Base-by-base conservation (phyloP, 2,797 vertebrate genomes). In the Sebastes matsubarae region DNA sequence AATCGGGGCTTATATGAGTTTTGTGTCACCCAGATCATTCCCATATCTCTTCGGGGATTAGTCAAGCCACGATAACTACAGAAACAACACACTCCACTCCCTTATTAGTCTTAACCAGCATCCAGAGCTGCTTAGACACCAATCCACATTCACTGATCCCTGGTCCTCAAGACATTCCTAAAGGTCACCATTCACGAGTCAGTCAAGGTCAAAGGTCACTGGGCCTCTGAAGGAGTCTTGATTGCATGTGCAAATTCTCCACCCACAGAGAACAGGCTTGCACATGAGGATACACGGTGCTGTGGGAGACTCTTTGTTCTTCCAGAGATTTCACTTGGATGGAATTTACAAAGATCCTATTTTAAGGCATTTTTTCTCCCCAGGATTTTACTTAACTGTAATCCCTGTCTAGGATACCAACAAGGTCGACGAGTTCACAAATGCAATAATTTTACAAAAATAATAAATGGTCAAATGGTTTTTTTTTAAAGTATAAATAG, bases 191-290 rank as follows among this genome's bases (percentile, higher is more conserved):
- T 84, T 90, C 77, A 81, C 64, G 29, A 90, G 86, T 52, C 74
- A 71, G 85, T 76, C 77, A 65, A 76, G 85, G 88, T 79, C 86
- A 92, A 87, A 93, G 84, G 85, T 90, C 87, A 75, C 34, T 6
- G 29, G 76, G 61, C 64, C 65, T 90, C 82, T 87, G 84, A 90
- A 74, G 89, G 84, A 90, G 87, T 85, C 59, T 75, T 87, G 90
- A 93, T 85, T 92, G 78, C 89, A 88, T 85, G 85, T 84, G 78
- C 86, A 90, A 90, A 92, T 91, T 93, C 81, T 90, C 89, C 72
- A 80, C 89, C 88, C 76, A 90, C 85, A 68, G 13, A 38, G 72
- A 88, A 75, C 74, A 80, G 77, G 85, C 79, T 80, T 22, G 80
- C 84, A 87, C 84, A 86, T 54, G 72, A 85, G 71, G 79, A 52